Conservation (phyloP, 1,140 invertebrate genomes). For the Eupeodes corollae region DNA sequence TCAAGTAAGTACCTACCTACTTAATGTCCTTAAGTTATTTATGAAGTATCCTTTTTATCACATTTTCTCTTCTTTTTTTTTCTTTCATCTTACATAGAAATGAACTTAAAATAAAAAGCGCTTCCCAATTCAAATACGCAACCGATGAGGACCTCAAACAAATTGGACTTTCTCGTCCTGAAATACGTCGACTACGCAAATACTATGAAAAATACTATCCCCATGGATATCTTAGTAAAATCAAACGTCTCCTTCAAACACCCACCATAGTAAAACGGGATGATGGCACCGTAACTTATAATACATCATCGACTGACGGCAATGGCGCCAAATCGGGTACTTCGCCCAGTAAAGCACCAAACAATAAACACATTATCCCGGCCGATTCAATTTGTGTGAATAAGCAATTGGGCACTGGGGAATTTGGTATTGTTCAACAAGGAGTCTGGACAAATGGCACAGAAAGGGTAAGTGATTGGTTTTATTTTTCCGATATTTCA, state of each 20-base stretch:
- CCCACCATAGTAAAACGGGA: slow-evolving; percentile 45
- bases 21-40: neutral
- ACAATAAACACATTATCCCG: slow-evolving; percentile 89
- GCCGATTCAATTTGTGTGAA: slow-evolving; percentile 86
- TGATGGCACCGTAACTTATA: slow-evolving; percentile 35
- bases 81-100: slow-evolving; percentile 43
- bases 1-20: slow-evolving; percentile 40
- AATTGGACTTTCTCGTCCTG: slow-evolving; percentile 91
- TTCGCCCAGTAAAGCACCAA: slow-evolving; percentile 48
- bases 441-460: slow-evolving; percentile 95
- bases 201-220: slow-evolving; percentile 88
- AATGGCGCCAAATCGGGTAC: slow-evolving; percentile 12
- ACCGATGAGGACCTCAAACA: slow-evolving; percentile 81
- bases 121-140: slow-evolving; percentile 95
- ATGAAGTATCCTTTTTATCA: neutral
- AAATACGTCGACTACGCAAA: slow-evolving; percentile 85
- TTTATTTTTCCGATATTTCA: neutral
- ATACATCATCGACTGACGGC: slow-evolving; percentile 35
- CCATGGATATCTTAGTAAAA: slow-evolving; percentile 82
- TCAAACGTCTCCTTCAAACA: slow-evolving; percentile 63
- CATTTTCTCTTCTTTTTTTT: neutral
- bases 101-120: slow-evolving; percentile 67
- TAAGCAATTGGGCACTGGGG: slow-evolving; percentile 88
- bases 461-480: slow-evolving; percentile 55
- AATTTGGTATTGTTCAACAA: slow-evolving; percentile 96